A percentile compares a stretch with the other conserved stretches of the same genome.
Conservation (phyloP, 1,140 invertebrate genomes). For the Macrotrachela quadricornifera region DNA sequence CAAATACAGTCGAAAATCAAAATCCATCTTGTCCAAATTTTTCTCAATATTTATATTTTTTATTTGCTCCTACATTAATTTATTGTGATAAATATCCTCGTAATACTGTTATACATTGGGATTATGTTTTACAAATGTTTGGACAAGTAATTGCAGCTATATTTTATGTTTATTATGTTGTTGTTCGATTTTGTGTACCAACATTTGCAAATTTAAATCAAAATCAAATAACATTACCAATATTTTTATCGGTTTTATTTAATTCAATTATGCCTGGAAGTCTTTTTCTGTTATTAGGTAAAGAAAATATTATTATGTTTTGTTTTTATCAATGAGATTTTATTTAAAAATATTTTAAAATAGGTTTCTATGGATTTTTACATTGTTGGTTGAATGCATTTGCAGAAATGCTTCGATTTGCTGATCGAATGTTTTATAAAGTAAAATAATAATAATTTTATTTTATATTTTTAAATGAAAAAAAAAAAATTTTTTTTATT, state of each 20-base stretch:
- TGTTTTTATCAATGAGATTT: too few relatives aligned
- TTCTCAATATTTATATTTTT: constrained; percentile 55
- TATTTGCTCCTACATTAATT: constrained; percentile 67
- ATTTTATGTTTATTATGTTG: constrained; percentile 53
- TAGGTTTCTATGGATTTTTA: constrained; percentile 55
- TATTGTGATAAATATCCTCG: constrained; percentile 64
- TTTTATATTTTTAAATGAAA: neutral
- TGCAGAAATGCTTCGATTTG: constrained; percentile 62
- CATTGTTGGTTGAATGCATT: constrained; percentile 71
- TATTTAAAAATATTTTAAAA: too few relatives aligned
- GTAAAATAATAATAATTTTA: constrained; percentile 13
- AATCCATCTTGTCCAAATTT: constrained; percentile 40
- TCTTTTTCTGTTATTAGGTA: constrained; percentile 44
- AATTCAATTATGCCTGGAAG: constrained; percentile 50
- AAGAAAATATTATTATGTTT: too few relatives aligned
- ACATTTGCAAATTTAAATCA: constrained; percentile 47
- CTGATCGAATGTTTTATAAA: constrained; percentile 42
- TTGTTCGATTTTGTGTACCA: constrained; percentile 48
- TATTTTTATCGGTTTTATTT: constrained; percentile 43
- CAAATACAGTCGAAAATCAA: too few relatives aligned
- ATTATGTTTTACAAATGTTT: constrained; percentile 44
- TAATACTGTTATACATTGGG: constrained; percentile 48
- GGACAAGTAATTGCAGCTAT: constrained; percentile 51
- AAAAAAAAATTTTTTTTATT: constrained; percentile 8
- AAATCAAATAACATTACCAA: constrained; percentile 36